These are phyloP conservation scores for Bufotes viridis DNA, from an alignment of 2,797 vertebrate species.

Conservation along the genomic window DNA sequence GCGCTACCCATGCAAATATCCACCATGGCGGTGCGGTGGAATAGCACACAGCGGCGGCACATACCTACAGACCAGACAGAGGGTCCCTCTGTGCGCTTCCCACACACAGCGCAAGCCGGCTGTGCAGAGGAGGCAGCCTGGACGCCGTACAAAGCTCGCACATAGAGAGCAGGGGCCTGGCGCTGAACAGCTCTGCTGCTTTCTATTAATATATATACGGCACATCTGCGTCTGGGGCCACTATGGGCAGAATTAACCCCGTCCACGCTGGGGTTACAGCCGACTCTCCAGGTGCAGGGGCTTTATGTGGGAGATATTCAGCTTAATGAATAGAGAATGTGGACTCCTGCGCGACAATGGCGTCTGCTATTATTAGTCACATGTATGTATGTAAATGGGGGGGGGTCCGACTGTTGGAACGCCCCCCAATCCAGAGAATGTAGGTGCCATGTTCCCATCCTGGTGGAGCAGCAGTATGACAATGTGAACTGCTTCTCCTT, in stretches of 20 bases:
- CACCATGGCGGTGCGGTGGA: constrained; percentile 14
- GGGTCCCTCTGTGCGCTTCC: constrained; percentile 43
- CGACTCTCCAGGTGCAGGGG: not conserved
- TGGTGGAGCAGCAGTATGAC: too few relatives aligned
- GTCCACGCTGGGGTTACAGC: not conserved
- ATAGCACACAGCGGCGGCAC: not conserved
- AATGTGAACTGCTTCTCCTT: too few relatives aligned
- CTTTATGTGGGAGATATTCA: not conserved
- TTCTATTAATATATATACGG: constrained; percentile 32
- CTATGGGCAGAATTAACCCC: constrained; percentile 3
- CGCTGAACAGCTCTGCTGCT: constrained; percentile 1
- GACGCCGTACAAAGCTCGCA: constrained; percentile 38
- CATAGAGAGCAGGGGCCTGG: constrained; percentile 9
- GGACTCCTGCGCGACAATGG: not conserved
- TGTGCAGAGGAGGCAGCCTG: constrained; percentile 51
- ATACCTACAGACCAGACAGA: constrained; percentile 12
- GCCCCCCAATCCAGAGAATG: too few relatives aligned
- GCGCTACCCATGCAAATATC: not conserved
- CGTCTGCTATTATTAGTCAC: not conserved
- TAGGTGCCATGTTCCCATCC: too few relatives aligned
- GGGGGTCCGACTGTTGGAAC: too few relatives aligned
- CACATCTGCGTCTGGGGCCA: constrained; percentile 26
- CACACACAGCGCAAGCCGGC: constrained; percentile 54
- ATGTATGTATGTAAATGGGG: too few relatives aligned
- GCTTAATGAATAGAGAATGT: too few relatives aligned